Percentiles rank a stretch among this genome's conserved stretches.
Conservation (phyloP, 2,113 vertebrate species). For the Paradoxurus hermaphroditus region DNA sequence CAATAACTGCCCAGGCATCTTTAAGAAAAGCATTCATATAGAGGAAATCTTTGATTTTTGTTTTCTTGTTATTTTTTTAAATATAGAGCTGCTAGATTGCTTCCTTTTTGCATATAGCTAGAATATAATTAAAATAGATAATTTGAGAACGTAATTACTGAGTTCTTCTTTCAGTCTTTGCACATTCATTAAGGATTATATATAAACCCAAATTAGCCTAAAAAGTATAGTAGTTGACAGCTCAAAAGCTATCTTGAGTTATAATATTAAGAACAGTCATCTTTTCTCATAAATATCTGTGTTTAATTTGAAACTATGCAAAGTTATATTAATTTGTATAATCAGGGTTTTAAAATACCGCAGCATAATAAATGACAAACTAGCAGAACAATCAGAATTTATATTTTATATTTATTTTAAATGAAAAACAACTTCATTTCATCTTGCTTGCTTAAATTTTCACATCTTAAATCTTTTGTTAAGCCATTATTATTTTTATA, state of each 20-base stretch:
- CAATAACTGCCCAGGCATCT: neutral
- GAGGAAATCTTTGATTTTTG: constrained; percentile 34
- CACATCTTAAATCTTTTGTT: neutral
- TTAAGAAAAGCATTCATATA: neutral
- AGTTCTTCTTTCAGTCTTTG: constrained; percentile 46
- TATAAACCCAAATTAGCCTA: constrained; percentile 55
- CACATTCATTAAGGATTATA: constrained; percentile 67
- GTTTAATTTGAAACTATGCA: neutral
- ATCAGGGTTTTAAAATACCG: neutral
- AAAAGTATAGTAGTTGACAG: constrained; percentile 53
- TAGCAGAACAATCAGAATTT: neutral
- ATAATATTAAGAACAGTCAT: constrained; percentile 15
- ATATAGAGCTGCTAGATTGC: constrained; percentile 30
- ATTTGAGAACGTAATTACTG: constrained; percentile 67
- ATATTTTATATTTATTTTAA: constrained; percentile 15
- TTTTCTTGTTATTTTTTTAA: constrained; percentile 45
- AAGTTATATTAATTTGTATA: constrained; percentile 39
- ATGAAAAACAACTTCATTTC: neutral
- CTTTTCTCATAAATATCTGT: constrained; percentile 42
- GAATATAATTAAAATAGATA: constrained; percentile 69
- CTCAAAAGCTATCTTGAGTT: neutral
- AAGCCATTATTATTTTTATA: neutral
- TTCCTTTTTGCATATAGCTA: constrained; percentile 43
- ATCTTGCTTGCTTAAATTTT: neutral
- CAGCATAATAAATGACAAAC: neutral